These are phyloP conservation scores for Scaptodrosophila lebanonensis DNA, from an alignment of 1,140 invertebrate genomes.

Conservation along the genomic window DNA sequence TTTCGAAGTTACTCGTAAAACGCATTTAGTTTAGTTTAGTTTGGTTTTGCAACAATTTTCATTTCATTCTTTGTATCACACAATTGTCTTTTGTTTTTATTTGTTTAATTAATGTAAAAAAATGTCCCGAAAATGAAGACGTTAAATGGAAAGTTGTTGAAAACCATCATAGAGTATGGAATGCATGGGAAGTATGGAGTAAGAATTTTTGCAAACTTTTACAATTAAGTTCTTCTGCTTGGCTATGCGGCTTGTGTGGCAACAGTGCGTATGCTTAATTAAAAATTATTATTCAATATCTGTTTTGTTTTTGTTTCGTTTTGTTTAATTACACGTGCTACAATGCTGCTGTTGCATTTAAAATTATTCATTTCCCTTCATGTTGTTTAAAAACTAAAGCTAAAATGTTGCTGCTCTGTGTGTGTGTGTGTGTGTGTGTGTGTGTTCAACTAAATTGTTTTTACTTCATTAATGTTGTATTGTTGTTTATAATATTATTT, in stretches of 20 bases:
- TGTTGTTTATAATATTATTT: neutral
- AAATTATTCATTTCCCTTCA: constrained; percentile 28
- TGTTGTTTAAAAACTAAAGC: constrained; percentile 61
- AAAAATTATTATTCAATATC: constrained; percentile 48
- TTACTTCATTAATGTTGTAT: too few relatives aligned
- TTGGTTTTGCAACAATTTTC: constrained; percentile 56
- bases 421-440: constrained; percentile 30
- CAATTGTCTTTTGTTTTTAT: constrained; percentile 44
- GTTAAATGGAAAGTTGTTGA: neutral
- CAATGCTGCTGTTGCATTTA: constrained; percentile 11
- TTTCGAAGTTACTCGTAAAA: too few relatives aligned
- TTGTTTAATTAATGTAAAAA: constrained; percentile 1
- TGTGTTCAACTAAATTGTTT: too few relatives aligned
- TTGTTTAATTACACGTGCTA: constrained; percentile 24
- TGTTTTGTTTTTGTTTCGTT: constrained; percentile 33
- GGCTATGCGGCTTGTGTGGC: constrained; percentile 39
- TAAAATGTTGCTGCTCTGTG: constrained; percentile 59
- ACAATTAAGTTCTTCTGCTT: neutral
- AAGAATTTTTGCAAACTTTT: constrained; percentile 23
- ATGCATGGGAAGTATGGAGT: constrained; percentile 41
- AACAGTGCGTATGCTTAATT: constrained; percentile 70
- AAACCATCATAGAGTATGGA: constrained; percentile 24
- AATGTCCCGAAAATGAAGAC: constrained; percentile 15
- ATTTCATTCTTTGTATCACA: constrained; percentile 58
- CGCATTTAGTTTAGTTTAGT: constrained; percentile 29